Conservation (phyloP, 2,797 vertebrate species). For the Miichthys miiuy region DNA sequence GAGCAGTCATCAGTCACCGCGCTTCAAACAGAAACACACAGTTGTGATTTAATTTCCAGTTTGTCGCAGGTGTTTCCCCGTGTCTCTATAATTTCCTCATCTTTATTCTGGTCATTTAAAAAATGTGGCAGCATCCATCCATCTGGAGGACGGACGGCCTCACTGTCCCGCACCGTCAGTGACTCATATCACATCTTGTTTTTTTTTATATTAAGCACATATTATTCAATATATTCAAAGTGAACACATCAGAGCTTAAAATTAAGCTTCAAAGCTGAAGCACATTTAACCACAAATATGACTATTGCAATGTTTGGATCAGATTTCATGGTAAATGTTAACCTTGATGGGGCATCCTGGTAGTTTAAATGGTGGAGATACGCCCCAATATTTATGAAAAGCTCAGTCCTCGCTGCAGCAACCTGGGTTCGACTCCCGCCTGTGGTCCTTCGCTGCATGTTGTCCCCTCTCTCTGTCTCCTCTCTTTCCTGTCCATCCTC, state of each 20-base stretch:
- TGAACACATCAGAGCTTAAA: not conserved
- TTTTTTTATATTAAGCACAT: not conserved
- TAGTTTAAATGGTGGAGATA: too few species aligned
- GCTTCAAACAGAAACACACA: not conserved
- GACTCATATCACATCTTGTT: not conserved
- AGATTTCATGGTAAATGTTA: not conserved
- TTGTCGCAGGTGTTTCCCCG: not conserved
- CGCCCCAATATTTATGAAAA: too few species aligned
- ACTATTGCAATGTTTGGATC: not conserved
- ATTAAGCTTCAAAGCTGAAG: not conserved
- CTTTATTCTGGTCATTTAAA: not conserved
- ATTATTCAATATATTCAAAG: not conserved
- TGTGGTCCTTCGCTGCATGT: too few species aligned
- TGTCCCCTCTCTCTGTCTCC: too few species aligned
- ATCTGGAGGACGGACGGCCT: slow-evolving; percentile 5
- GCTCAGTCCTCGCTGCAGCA: too few species aligned
- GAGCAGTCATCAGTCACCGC: slow-evolving; percentile 5
- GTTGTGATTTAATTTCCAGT: not conserved
- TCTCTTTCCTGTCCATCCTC: too few species aligned
- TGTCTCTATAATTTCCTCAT: not conserved
- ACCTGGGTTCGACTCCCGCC: too few species aligned
- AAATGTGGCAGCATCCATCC: slow-evolving; percentile 5
- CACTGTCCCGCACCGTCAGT: too few species aligned
- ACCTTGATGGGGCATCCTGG: too few species aligned
- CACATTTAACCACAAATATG: not conserved